Conservation (phyloP, 1,140 invertebrate species). For the Drepana arcuata region DNA sequence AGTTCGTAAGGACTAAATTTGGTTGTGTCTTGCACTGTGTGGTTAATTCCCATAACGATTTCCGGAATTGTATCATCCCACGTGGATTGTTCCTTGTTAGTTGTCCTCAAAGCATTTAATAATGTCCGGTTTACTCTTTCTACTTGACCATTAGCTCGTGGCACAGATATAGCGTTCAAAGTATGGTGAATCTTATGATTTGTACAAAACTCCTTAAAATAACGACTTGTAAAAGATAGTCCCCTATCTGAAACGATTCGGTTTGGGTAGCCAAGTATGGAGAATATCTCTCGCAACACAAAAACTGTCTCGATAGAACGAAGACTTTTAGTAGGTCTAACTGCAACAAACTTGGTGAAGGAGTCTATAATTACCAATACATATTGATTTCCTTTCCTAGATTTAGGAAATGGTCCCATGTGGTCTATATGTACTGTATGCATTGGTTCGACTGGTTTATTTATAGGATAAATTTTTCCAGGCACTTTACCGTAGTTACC, state of each 20-base stretch:
- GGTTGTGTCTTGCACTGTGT: background rate
- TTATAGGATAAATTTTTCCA: background rate
- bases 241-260: constrained; percentile 28
- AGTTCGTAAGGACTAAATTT: constrained; percentile 1
- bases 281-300: constrained; percentile 16
- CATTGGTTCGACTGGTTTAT: background rate
- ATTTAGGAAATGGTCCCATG: constrained; percentile 1
- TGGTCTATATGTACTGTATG: constrained; percentile 4
- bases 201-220: constrained; percentile 20
- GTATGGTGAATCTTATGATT: constrained; percentile 17
- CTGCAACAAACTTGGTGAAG: constrained; percentile 32
- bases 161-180: constrained; percentile 23
- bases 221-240: constrained; percentile 17
- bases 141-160: constrained; percentile 22
- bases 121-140: constrained; percentile 24
- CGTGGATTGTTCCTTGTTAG: too few relatives aligned
- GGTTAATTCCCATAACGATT: background rate
- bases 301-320: constrained; percentile 18
- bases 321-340: constrained; percentile 13
- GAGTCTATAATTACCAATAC: constrained; percentile 29
- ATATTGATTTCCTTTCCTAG: constrained; percentile 14
- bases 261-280: constrained; percentile 18
- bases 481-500: background rate
- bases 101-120: constrained; percentile 14
- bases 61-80: too few relatives aligned